Conservation (phyloP, 2,888 invertebrate species). For the Aromia moschata region DNA sequence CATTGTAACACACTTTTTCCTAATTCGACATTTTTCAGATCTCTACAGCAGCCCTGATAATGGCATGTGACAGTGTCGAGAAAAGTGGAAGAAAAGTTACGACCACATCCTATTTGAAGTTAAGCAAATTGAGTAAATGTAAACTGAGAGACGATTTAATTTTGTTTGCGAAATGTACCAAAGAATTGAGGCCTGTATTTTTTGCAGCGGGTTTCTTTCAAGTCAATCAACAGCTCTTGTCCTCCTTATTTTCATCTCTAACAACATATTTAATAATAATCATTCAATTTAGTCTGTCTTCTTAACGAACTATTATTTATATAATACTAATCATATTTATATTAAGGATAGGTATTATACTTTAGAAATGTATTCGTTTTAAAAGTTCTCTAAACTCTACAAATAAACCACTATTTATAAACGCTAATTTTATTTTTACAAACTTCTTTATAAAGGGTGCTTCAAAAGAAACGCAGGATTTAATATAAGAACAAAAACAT, state of each 20-base stretch:
- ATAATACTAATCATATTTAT: no score
- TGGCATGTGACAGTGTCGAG: neutral
- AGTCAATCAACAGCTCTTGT: conserved; percentile 24
- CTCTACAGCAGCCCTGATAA: neutral
- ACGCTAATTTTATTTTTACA: no score
- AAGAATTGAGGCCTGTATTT: neutral
- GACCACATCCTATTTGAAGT: neutral
- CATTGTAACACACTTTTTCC: neutral
- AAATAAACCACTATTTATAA: no score
- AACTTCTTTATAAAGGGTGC: no score
- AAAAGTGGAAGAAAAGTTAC: neutral
- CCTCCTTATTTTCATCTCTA: conserved; percentile 24
- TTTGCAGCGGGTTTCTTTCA: conserved; percentile 30
- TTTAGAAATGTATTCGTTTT: no score
- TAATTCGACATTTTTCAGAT: neutral
- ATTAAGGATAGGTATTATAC: no score
- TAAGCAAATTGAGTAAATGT: neutral
- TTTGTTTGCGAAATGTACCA: neutral
- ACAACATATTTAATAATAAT: conserved; percentile 31
- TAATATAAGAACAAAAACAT: no score
- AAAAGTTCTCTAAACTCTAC: no score
- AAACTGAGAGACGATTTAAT: neutral
- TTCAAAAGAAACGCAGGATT: no score
- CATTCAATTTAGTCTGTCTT: conserved; percentile 21
- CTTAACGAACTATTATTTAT: no score